Evolutionary conservation across 2,888 invertebrate genomes (phyloP).

Genomic region (Stegana nigrithorax): DNA sequence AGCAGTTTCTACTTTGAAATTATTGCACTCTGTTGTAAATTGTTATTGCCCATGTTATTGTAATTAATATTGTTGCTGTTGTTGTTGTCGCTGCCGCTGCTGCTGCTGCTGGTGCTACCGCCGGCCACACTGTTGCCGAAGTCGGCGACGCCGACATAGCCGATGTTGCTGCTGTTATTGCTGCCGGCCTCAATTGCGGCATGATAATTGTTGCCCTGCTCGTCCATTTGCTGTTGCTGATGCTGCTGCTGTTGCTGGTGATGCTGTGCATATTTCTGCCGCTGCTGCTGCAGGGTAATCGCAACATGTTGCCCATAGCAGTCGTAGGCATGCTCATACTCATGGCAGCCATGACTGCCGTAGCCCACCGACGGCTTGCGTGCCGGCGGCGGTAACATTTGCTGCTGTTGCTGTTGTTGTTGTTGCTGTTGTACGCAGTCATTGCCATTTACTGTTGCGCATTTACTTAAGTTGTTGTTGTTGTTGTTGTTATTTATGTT

Average conservation of each 20-base stretch:
- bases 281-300: constrained; percentile 11
- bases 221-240: neutral
- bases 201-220: neutral
- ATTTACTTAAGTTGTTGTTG: constrained; percentile 41
- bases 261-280: constrained; percentile 12
- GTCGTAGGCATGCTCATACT: constrained; percentile 45
- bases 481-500: constrained; percentile 36
- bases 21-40: constrained; percentile 54
- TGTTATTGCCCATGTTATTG: constrained; percentile 29
- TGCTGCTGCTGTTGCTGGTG: constrained; percentile 27
- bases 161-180: constrained; percentile 17
- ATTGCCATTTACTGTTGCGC: constrained; percentile 19
- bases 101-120: neutral
- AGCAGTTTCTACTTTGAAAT: constrained; percentile 39
- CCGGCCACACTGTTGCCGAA: neutral
- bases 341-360: constrained; percentile 10
- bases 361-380: constrained; percentile 37
- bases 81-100: constrained; percentile 14
- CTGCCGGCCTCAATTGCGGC: constrained; percentile 3
- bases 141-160: neutral
- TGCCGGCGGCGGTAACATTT: constrained; percentile 59
- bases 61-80: constrained; percentile 6
- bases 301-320: constrained; percentile 44
- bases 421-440: constrained; percentile 31
- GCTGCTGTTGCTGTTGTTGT: constrained; percentile 32